Conservation (phyloP, 30 jellyfish, hydroid and myxozoan genomes). For the Sanderia malayensis region DNA sequence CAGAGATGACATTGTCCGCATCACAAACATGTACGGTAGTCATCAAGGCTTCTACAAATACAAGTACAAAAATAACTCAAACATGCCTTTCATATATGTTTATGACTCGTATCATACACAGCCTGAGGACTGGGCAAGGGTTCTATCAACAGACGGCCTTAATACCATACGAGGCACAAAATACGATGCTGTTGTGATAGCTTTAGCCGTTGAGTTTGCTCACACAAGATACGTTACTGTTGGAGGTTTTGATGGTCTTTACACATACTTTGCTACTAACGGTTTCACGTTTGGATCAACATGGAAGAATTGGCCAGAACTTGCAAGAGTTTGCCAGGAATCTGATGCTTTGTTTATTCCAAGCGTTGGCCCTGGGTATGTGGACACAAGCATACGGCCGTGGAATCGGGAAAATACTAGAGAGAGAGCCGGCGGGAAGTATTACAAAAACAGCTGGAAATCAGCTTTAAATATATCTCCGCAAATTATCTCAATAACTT, state of each 20-base stretch:
- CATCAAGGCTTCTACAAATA: constrained; percentile 72
- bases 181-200: constrained; percentile 76
- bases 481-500: constrained; percentile 69
- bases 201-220: constrained; percentile 64
- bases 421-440: constrained; percentile 63
- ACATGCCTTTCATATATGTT: constrained; percentile 71
- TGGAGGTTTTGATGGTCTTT: constrained; percentile 96
- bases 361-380: constrained; percentile 98
- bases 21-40: constrained; percentile 54
- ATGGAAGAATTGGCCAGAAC: constrained; percentile 75
- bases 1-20: constrained; percentile 62
- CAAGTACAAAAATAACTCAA: constrained; percentile 15
- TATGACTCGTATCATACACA: constrained; percentile 87
- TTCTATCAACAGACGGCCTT: constrained; percentile 48
- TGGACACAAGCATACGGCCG: constrained; percentile 90
- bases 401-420: constrained; percentile 93
- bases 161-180: constrained; percentile 75
- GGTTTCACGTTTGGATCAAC: constrained; percentile 95
- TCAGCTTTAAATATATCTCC: constrained; percentile 63
- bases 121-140: constrained; percentile 80
- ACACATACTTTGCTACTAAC: constrained; percentile 94
- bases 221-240: constrained; percentile 54
- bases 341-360: constrained; percentile 69
- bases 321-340: constrained; percentile 43
- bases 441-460: constrained; percentile 78